Conservation (phyloP, 2,888 invertebrate genomes). For the Neoaliturus tenellus region DNA sequence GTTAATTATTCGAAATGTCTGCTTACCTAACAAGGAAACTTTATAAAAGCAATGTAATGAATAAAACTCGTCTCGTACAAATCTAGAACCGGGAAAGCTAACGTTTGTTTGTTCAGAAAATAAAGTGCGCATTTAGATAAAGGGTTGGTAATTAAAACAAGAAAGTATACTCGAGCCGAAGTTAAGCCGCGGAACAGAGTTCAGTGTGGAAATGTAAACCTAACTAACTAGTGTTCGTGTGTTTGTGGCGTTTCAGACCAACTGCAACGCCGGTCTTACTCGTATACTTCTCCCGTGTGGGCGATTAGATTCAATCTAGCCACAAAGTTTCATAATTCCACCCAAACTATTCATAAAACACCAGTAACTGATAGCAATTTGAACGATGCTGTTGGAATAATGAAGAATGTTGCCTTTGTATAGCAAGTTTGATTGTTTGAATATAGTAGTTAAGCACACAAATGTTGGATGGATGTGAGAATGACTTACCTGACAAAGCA, state of each 20-base stretch:
- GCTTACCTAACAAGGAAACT: neutral
- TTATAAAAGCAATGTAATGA: neutral
- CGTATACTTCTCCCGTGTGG: neutral
- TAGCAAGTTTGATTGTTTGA: neutral
- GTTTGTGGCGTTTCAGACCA: neutral
- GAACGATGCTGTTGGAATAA: neutral
- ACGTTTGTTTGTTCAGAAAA: neutral
- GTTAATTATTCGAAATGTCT: neutral
- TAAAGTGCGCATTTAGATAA: constrained; percentile 11
- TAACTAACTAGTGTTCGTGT: neutral
- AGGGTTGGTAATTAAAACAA: neutral
- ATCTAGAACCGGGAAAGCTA: neutral
- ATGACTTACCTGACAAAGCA: constrained; percentile 82
- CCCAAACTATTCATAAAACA: neutral
- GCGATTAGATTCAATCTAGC: neutral
- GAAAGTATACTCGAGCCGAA: constrained; percentile 13
- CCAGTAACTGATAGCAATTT: neutral
- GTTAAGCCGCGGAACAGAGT: neutral
- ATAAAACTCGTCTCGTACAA: neutral
- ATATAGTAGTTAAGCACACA: neutral
- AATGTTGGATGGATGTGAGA: too few relatives aligned
- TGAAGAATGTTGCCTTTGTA: neutral
- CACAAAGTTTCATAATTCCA: neutral
- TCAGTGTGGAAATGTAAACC: neutral
- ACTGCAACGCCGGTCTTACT: neutral